Evolutionary conservation across 2,113 vertebrate genomes (phyloP).

Genomic region (Corythornis madagascariensis): DNA sequence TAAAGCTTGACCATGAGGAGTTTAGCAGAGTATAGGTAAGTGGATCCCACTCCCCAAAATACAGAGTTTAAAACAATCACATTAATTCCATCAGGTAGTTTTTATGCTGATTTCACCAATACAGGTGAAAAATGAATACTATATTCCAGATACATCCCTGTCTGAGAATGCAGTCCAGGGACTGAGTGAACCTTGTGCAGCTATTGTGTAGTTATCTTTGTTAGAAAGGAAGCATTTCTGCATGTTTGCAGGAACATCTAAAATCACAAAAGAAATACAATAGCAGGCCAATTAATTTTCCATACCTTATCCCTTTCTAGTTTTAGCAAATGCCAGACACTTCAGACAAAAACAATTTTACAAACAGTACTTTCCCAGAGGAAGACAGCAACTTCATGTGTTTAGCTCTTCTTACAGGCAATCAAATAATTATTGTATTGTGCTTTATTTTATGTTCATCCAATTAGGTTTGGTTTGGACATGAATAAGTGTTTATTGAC

Average conservation of each 20-base stretch:
- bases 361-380: not conserved
- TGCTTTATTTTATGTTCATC: slow-evolving; percentile 39
- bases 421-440: slow-evolving; percentile 58
- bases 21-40: not conserved
- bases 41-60: not conserved
- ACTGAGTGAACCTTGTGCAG: not conserved
- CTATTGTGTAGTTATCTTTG: not conserved
- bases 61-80: not conserved
- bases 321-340: not conserved
- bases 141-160: not conserved
- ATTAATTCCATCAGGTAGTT: not conserved
- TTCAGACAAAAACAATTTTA: not conserved
- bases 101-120: not conserved
- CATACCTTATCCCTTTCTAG: not conserved
- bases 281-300: slow-evolving; percentile 6
- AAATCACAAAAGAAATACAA: not conserved
- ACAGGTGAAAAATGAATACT: not conserved
- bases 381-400: not conserved
- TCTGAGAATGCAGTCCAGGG: not conserved
- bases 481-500: slow-evolving; percentile 54
- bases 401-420: slow-evolving; percentile 27
- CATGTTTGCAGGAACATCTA: slow-evolving; percentile 4
- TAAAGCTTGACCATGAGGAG: not conserved
- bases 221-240: not conserved
- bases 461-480: slow-evolving; percentile 42